phyloP scores from a whole-genome alignment of 37 sponge, comb jelly and placozoan species.

The Corticium candelabrum region DNA sequence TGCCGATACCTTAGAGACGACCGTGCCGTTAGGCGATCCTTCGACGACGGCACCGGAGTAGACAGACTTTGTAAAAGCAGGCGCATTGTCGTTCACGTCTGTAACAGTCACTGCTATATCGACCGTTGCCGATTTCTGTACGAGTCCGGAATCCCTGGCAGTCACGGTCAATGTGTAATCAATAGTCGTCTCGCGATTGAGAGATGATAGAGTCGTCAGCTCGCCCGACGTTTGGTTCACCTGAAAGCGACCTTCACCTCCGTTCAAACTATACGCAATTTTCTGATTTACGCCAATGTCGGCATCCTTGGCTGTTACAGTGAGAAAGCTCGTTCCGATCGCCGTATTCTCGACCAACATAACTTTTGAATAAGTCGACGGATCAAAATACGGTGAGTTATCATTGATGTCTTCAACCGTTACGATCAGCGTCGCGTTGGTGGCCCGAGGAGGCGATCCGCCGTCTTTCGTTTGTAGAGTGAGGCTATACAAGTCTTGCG shows the following conservation, averaged over 20 bases:
- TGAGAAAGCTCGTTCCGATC: background rate
- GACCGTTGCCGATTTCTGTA: constrained; percentile 19
- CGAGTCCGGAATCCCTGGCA: constrained; percentile 44
- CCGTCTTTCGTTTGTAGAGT: background rate
- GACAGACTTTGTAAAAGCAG: too few species aligned
- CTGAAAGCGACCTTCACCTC: background rate
- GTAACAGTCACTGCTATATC: too few species aligned
- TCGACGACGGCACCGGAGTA: too few species aligned
- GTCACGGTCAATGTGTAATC: constrained; percentile 25
- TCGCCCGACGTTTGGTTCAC: background rate
- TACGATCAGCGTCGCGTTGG: background rate
- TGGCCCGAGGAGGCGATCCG: background rate
- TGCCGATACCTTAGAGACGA: background rate
- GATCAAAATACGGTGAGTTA: constrained; percentile 8
- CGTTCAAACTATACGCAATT: background rate
- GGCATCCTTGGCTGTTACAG: constrained; percentile 7
- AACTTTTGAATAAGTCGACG: background rate
- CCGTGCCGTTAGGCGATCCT: too few species aligned
- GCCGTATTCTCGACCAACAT: constrained; percentile 15
- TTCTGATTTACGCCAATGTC: constrained; percentile 21
- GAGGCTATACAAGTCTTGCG: background rate
- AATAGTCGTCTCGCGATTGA: background rate
- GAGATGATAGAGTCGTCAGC: background rate
- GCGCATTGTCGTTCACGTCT: too few species aligned
- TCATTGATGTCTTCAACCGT: constrained; percentile 5